Evolutionary conservation across 1,140 invertebrate genomes (phyloP).

Genomic region (Neotoxoptera formosana): DNA sequence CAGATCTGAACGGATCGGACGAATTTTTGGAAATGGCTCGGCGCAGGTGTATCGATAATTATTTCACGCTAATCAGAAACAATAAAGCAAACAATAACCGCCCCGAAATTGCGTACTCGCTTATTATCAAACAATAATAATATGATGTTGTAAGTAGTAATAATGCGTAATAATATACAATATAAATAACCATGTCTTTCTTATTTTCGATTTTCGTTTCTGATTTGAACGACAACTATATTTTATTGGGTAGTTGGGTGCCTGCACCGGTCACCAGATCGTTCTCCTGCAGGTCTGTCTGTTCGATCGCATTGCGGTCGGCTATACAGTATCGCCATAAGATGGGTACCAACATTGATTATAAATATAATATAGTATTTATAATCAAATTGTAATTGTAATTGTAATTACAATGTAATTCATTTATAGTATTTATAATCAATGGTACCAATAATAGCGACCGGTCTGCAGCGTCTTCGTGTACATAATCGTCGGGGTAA

Average conservation of each 20-base stretch:
- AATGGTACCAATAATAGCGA: background rate
- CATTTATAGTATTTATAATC: too few relatives aligned
- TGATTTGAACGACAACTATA: background rate
- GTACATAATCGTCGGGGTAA: background rate
- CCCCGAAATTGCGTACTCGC: background rate
- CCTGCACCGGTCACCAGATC: background rate
- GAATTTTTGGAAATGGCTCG: background rate
- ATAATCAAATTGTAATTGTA: too few relatives aligned
- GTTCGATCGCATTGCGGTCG: background rate
- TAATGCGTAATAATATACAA: background rate
- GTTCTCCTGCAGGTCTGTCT: background rate
- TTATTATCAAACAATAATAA: too few relatives aligned
- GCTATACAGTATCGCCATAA: background rate
- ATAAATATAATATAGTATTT: too few relatives aligned
- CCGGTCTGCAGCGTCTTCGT: background rate
- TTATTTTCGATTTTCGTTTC: background rate
- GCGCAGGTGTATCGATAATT: background rate
- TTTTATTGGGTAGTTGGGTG: background rate
- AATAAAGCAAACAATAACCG: background rate
- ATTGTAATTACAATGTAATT: too few relatives aligned
- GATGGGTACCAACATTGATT: too few relatives aligned
- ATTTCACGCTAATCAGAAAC: conserved; percentile 1
- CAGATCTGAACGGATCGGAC: background rate
- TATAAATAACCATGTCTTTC: background rate
- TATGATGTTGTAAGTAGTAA: too few relatives aligned